Conservation (phyloP, 2,113 vertebrate genomes). For the Cephalopholis sonnerati region DNA sequence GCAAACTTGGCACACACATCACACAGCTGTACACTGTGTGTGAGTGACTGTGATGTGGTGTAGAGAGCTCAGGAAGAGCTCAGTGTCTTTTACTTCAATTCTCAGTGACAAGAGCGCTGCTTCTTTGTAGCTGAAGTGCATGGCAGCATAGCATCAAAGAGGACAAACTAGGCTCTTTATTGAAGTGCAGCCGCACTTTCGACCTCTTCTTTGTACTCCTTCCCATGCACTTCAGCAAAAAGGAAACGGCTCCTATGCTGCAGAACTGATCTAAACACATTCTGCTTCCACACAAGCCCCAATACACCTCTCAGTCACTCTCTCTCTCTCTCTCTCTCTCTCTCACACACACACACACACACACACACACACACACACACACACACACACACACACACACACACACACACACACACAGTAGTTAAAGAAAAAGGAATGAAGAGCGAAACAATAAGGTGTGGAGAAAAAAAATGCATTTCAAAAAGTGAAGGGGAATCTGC, state of each 20-base stretch:
- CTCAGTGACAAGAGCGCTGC: slow-evolving; percentile 60
- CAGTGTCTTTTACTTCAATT: slow-evolving; percentile 71
- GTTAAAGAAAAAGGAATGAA: slow-evolving; percentile 33
- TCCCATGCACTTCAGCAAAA: slow-evolving; percentile 74
- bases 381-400: slow-evolving; percentile 40
- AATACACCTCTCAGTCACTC: slow-evolving; percentile 39
- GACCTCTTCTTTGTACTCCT: slow-evolving; percentile 78
- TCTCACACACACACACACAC: slow-evolving; percentile 30
- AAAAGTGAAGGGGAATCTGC: slow-evolving; percentile 39
- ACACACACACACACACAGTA: slow-evolving; percentile 34
- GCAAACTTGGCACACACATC: background rate
- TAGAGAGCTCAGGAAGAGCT: slow-evolving; percentile 59
- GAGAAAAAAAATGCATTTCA: slow-evolving; percentile 7
- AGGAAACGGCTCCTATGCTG: slow-evolving; percentile 63
- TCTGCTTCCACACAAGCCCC: slow-evolving; percentile 53
- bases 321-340: no score
- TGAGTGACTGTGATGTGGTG: slow-evolving; percentile 38
- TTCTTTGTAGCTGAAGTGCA: slow-evolving; percentile 79
- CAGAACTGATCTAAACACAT: slow-evolving; percentile 69
- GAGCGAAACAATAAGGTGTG: slow-evolving; percentile 29
- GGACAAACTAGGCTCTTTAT: slow-evolving; percentile 81
- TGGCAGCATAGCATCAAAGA: slow-evolving; percentile 79
- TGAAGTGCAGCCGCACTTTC: slow-evolving; percentile 79
- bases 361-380: slow-evolving; percentile 24
- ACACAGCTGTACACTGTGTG: slow-evolving; percentile 24